Percentiles rank a stretch among this genome's conserved stretches.
Conservation (phyloP, 2,888 invertebrate genomes). For the Osmoderma eremita region DNA sequence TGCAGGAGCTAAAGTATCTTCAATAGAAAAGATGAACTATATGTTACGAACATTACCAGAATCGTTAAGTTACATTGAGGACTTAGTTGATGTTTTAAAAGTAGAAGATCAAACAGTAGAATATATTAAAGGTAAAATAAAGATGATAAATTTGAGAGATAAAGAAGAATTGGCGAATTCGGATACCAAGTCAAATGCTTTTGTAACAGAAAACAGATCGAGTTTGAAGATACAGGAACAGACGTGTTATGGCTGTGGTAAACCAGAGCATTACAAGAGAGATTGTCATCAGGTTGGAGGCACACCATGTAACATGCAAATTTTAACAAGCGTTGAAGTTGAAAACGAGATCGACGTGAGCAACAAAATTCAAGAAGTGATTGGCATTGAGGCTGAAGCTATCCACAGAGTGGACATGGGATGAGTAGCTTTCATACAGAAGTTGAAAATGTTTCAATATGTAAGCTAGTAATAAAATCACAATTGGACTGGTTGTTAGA, state of each 20-base stretch:
- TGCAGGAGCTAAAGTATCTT: too few relatives aligned
- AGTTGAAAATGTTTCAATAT: not conserved
- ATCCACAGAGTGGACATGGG: not conserved
- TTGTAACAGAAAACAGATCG: not conserved
- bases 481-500: not conserved
- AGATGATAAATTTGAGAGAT: not conserved
- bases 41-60: not conserved
- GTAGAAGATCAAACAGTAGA: not conserved
- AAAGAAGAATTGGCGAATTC: not conserved
- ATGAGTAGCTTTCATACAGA: not conserved
- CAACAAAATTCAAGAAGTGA: too few relatives aligned
- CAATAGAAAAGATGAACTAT: not conserved
- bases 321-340: not conserved
- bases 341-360: not conserved
- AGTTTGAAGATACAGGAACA: too few relatives aligned
- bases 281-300: not conserved
- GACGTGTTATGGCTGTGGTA: not conserved
- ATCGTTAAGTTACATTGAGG: not conserved
- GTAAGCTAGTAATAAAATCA: not conserved
- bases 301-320: too few relatives aligned
- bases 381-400: too few relatives aligned
- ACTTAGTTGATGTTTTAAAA: not conserved
- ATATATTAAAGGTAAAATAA: not conserved
- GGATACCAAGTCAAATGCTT: not conserved
- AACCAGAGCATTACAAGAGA: not conserved